These are phyloP conservation scores for Brachirus orientalis DNA, from an alignment of 2,113 vertebrate genomes.

Conservation along the genomic window DNA sequence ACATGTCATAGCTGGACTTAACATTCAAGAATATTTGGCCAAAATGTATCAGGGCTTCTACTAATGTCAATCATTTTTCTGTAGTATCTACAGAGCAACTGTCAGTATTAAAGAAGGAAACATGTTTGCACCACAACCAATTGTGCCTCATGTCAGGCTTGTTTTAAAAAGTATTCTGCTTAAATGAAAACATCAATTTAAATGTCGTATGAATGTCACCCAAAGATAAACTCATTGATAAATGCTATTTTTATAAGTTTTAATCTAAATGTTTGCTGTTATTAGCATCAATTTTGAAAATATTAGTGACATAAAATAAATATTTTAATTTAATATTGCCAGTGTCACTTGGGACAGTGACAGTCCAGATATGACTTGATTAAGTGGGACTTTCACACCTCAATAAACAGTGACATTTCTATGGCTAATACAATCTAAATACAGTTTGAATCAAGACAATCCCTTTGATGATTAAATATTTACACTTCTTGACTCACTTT, in stretches of 20 bases:
- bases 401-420: slow-evolving; percentile 64
- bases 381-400: slow-evolving; percentile 59
- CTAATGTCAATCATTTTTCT: not conserved
- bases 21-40: not conserved
- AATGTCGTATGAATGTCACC: no score
- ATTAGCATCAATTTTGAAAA: slow-evolving; percentile 2
- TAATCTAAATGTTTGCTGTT: no score
- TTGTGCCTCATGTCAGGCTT: no score
- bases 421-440: slow-evolving; percentile 74
- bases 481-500: slow-evolving; percentile 67
- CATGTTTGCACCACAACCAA: no score
- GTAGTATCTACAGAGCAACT: not conserved
- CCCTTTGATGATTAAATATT: slow-evolving; percentile 64
- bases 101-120: not conserved
- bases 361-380: slow-evolving; percentile 55
- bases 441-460: slow-evolving; percentile 56
- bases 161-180: no score
- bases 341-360: not conserved
- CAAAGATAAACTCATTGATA: no score
- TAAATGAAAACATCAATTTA: no score
- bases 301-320: no score
- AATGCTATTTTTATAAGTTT: no score
- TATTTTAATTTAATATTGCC: slow-evolving; percentile 1
- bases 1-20: slow-evolving; percentile 51
- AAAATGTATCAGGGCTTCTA: not conserved